phyloP scores from a whole-genome alignment of 2,888 invertebrate species.

The Chorisops tibialis region DNA sequence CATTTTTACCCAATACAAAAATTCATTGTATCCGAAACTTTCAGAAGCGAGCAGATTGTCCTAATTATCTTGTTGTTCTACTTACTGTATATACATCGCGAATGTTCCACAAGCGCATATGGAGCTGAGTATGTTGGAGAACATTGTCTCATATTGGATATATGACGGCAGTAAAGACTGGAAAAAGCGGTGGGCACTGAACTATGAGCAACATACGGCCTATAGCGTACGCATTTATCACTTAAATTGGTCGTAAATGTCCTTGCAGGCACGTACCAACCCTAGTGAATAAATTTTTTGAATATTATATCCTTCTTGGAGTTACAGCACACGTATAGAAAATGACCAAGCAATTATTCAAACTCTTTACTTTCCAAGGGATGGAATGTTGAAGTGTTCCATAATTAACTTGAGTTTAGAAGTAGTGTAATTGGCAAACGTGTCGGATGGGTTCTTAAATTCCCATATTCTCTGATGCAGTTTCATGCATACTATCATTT shows the following conservation, averaged over 20 bases:
- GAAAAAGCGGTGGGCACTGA: neutral
- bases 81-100: neutral
- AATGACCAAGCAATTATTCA: too few species aligned
- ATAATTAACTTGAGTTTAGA: too few species aligned
- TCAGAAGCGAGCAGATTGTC: neutral
- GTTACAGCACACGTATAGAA: too few species aligned
- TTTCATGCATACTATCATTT: too few species aligned
- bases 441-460: too few species aligned
- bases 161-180: neutral
- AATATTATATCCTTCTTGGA: neutral
- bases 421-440: too few species aligned
- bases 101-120: neutral
- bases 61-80: slow-evolving; percentile 21
- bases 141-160: neutral
- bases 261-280: slow-evolving; percentile 14
- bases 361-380: too few species aligned
- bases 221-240: slow-evolving; percentile 22
- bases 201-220: slow-evolving; percentile 16
- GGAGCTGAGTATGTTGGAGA: too few species aligned
- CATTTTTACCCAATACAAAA: slow-evolving; percentile 5
- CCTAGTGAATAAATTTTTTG: slow-evolving; percentile 17
- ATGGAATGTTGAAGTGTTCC: too few species aligned
- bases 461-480: too few species aligned
- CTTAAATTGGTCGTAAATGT: slow-evolving; percentile 26
- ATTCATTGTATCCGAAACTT: neutral